Base-by-base conservation (phyloP, 2,113 vertebrate species). In the Campylomormyrus numenius region DNA sequence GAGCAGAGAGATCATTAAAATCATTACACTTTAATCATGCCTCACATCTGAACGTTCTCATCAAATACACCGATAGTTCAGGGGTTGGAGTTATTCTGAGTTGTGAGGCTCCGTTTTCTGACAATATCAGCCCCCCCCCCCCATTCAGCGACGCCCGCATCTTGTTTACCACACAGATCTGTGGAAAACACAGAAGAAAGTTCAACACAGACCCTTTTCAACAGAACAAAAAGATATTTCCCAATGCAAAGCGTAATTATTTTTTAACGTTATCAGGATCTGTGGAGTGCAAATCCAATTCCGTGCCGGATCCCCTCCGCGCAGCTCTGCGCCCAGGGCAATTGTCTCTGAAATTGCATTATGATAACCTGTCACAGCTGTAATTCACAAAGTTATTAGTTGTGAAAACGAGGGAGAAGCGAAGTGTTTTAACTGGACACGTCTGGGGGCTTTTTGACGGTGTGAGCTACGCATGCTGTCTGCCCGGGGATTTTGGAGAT, bases 281-380 rank as follows among this genome's bases (percentile, higher is more conserved):
- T 93, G 88, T 91, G 89, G 92, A 92, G 93, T 94, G 94, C 94
- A 93, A 93, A 93, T 95, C 94, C 95, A 94, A 95, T 96, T 95
- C 94, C 89, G 90, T 95, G 90, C 92, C 45, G 93, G 93, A 93
- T 93, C 93, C 91, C 90, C 80, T 92, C 91, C 89, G 93, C 62
- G 93, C 94, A 91, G 92, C 62, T 50, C 88, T 87, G 89, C 85
- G 93, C 92, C 93, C 91, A 88, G 91, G 89, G 88, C 93, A 93
- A 96, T 95, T 96, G 95, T 95, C 94, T 96, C 94, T 92, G 95
- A 96, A 96, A 96, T 96, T 96, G 95, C 95, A 96, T 96, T 96
- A 96, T 95, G 95, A 96, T 96, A 96, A 96, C 96, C 95, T 96
- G 95, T 95, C 95, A 94, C 92, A 90, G 89, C 94, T 96, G 94